Base-by-base conservation (phyloP, 1,140 invertebrate genomes). In the Phenacoccus solenopsis region DNA sequence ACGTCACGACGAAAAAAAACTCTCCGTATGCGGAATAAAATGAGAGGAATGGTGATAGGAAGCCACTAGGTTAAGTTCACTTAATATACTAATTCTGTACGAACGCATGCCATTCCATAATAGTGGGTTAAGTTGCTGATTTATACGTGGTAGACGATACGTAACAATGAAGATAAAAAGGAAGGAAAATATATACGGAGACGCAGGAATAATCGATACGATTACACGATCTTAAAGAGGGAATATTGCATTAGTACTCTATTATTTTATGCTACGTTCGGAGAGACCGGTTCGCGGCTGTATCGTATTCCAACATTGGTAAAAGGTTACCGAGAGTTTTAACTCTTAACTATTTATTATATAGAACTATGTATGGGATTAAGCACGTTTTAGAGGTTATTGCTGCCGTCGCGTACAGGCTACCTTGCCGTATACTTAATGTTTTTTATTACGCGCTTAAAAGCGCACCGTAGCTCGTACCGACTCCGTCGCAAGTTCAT, bases 291-390 rank as follows among this genome's bases (percentile, higher is more conserved):
- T 49, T 49, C 38, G 38, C 38, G 5, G 30, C 30, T 13, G 30
- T 5, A 32, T 49, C 38, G 38, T 49, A 49, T 49, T 49, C 38
- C 38, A 49, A 49, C 38, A 49, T 49, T 49, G 38, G 38, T 49
- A 49, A 49, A 49, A 49, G 38, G 38, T 49, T 49, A 49, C 16
- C 38, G 20, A 49, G 12, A 16, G 38, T 49, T 49, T 49, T 49
- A 49, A 49, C 38, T 49, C 38, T 49, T 49, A 49, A 49, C 38
- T 49, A 49, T 49, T 49, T 49, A 49, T 49, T 49, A 49, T 49
- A 49, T 49, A 49, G 38, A 49, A 49, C 38, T 9, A 49, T n/a
- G 16, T 49, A 49, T n/a, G 38, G 12, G 38, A 49, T 49, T 49
- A 49, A 49, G 38, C 38, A 49, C 38, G 38, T 49, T 49, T 9